Conservation (phyloP, 1,140 invertebrate genomes). For the Atta texana region DNA sequence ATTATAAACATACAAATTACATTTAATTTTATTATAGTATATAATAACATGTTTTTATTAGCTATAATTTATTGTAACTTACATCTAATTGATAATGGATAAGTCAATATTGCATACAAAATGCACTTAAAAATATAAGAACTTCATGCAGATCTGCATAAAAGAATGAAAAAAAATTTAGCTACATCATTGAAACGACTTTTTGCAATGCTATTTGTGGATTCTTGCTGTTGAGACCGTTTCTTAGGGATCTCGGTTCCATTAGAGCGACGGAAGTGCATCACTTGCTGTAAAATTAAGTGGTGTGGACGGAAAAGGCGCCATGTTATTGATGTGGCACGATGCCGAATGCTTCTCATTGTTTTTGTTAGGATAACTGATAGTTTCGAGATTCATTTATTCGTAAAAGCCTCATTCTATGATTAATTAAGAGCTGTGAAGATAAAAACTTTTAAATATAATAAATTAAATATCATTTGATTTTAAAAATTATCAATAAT, state of each 20-base stretch:
- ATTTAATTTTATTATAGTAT: background rate
- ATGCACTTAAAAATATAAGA: background rate
- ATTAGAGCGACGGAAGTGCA: conserved; percentile 65
- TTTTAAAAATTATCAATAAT: background rate
- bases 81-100: background rate
- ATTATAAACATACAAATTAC: background rate
- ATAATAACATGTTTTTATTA: background rate
- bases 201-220: conserved; percentile 15
- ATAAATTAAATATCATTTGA: background rate
- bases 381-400: conserved; percentile 17
- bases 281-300: conserved; percentile 36
- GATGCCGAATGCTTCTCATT: background rate
- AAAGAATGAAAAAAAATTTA: background rate
- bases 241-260: conserved; percentile 59
- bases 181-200: background rate
- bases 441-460: background rate
- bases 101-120: background rate
- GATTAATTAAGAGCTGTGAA: background rate
- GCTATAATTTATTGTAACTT: background rate
- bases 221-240: conserved; percentile 33
- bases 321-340: conserved; percentile 24
- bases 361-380: conserved; percentile 35
- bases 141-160: background rate
- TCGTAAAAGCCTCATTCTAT: background rate
- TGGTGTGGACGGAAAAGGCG: conserved; percentile 4